Conservation (phyloP, 2,888 invertebrate genomes). For the Eueremaeus valkanovi region DNA sequence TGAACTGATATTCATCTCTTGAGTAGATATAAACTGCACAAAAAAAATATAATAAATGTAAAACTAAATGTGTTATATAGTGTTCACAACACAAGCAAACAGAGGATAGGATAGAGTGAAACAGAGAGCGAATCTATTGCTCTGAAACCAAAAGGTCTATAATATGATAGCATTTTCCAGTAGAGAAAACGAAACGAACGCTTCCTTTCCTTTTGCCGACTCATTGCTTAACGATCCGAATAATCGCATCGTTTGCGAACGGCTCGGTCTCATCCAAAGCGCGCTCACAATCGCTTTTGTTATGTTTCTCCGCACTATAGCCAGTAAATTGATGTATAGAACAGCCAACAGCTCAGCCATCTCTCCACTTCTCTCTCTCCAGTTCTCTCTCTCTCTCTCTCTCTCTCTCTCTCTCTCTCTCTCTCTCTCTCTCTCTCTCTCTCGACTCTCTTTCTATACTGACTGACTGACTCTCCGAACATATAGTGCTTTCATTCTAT, state of each 20-base stretch:
- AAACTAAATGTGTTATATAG: background rate
- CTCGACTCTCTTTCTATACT: background rate
- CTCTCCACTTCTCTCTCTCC: constrained; percentile 30
- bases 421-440: constrained; percentile 36
- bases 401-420: constrained; percentile 38
- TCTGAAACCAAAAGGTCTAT: background rate
- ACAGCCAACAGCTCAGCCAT: background rate
- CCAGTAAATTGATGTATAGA: background rate
- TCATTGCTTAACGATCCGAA: constrained; percentile 25
- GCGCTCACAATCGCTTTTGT: background rate
- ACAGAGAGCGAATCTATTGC: background rate
- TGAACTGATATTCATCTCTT: constrained; percentile 10
- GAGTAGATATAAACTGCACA: background rate
- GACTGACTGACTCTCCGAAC: background rate
- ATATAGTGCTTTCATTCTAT: background rate
- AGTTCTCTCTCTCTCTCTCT: constrained; percentile 35
- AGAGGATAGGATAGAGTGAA: background rate
- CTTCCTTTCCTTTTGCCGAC: constrained; percentile 16
- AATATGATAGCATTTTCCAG: background rate
- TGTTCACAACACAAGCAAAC: background rate
- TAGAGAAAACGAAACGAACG: background rate
- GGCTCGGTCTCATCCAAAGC: background rate
- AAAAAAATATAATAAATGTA: background rate
- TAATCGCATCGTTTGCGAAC: constrained; percentile 13
- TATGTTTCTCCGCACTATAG: background rate